Evolutionary conservation across 2,797 vertebrate species (phyloP).

Genomic region (Helarctos malayanus): DNA sequence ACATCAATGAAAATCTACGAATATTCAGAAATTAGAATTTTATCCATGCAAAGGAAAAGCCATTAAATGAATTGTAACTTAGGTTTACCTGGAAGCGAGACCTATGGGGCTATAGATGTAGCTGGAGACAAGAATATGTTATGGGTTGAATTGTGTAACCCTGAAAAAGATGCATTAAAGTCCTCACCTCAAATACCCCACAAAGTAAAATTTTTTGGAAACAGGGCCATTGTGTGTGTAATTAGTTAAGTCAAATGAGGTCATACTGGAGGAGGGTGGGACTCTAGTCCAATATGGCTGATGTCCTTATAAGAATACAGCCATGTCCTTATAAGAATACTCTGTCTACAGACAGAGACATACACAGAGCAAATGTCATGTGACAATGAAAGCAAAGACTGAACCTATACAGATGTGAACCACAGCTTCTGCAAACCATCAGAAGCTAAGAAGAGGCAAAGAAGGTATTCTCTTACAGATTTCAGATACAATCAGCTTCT

Average conservation of each 20-base stretch:
- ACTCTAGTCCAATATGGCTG: not conserved
- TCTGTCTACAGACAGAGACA: not conserved
- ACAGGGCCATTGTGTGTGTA: not conserved
- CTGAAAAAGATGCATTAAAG: not conserved
- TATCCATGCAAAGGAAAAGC: not conserved
- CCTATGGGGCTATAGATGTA: fast-evolving
- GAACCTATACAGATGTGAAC: not conserved
- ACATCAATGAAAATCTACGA: not conserved
- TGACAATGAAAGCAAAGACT: not conserved
- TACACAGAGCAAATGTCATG: not conserved
- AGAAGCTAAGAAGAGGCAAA: not conserved
- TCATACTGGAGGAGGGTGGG: not conserved
- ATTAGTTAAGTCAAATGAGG: not conserved
- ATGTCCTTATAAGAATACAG: not conserved
- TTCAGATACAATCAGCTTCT: not conserved
- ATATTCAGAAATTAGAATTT: not conserved
- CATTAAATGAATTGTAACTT: not conserved
- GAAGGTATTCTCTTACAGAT: too few species aligned
- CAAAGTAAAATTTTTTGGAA: not conserved
- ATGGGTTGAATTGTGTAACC: not conserved
- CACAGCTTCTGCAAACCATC: not conserved
- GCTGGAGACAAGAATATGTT: not conserved
- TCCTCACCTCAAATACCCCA: not conserved
- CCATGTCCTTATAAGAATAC: too few species aligned
- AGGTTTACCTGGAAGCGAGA: not conserved